Evolutionary conservation across 2,888 invertebrate genomes (phyloP).

Genomic region (Halictus ligatus): DNA sequence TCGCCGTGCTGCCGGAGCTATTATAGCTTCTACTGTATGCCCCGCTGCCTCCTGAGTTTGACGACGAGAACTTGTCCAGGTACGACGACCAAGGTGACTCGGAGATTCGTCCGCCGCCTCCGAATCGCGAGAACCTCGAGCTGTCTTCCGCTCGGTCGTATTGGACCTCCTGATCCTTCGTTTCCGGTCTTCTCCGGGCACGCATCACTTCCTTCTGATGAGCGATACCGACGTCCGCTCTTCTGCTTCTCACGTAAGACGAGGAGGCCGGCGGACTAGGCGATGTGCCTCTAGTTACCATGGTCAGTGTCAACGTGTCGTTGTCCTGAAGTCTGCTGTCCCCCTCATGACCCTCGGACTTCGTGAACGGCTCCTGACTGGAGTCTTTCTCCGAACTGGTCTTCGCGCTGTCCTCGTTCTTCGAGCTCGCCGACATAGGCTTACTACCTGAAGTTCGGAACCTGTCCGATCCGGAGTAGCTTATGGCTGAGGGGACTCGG

Average conservation of each 20-base stretch:
- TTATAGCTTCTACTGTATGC: constrained; percentile 66
- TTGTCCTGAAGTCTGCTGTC: constrained; percentile 56
- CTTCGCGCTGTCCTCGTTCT: constrained; percentile 64
- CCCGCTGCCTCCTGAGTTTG: constrained; percentile 59
- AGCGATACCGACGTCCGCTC: constrained; percentile 90
- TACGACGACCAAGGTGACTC: constrained; percentile 88
- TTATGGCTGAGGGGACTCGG: constrained; percentile 65
- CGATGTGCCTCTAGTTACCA: constrained; percentile 91
- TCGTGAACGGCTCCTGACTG: constrained; percentile 19
- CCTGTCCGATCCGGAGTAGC: constrained; percentile 75
- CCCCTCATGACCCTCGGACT: constrained; percentile 30
- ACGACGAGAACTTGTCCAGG: constrained; percentile 82
- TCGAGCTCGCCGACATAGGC: constrained; percentile 43
- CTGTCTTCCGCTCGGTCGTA: constrained; percentile 90
- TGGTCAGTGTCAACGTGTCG: constrained; percentile 83
- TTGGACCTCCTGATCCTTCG: constrained; percentile 90
- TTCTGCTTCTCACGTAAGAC: constrained; percentile 87
- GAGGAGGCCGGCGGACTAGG: constrained; percentile 89
- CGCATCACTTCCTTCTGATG: constrained; percentile 89
- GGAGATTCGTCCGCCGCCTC: constrained; percentile 86
- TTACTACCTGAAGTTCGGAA: constrained; percentile 70
- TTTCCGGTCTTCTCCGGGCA: constrained; percentile 85
- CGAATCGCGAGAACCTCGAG: constrained; percentile 88
- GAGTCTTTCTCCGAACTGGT: constrained; percentile 39
- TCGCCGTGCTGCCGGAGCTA: constrained; percentile 47